Evolutionary conservation across 1,140 invertebrate genomes (phyloP), one percentile per base, ranked within the genome.

Genomic region (Drosophila pseudoobscura): DNA sequence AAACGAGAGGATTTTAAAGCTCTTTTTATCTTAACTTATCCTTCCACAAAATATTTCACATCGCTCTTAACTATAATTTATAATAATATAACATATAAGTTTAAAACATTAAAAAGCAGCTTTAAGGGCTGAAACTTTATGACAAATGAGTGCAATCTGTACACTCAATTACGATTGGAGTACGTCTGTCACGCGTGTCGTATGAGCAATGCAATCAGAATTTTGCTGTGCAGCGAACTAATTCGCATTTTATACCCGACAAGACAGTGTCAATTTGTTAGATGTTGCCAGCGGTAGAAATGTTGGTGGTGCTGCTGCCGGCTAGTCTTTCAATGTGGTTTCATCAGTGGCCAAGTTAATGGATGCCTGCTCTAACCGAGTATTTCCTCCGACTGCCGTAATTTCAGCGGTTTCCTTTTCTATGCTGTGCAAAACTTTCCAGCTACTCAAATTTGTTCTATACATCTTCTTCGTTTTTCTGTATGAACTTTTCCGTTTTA

Each of bases 261-360:
- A 17, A 17, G 17, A 17, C 17, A 1, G 17, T 17, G 17, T 17
- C 17, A 17, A 17, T 17, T 17, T 1, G 17, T 17, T 17, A 17
- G 17, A 17, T 17, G 17, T 5, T 24, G 24, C 24, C 24, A 24
- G 24, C 5, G 24, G 24, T 26, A 5, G 24, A 26, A 26, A 6
- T 26, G 24, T 26, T 26, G 24, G 24, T 26, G 24, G 24, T 26
- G 20, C 20, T 20, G 20, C 2, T 20, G 20, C 1, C 20, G 20
- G 20, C 2, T 2, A 20, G 1, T 20, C 20, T 60, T 71, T 78
- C 80, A 85, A 76, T 77, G 80, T 46, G 80, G 80, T 80, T 77
- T 84, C 80, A 84, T 84, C 85, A 84, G 80, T 73, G 77, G 82
- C 73, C 49, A 65, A 76, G 52, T 80, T 76, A 84, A 80, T 85